Evolutionary conservation across 2,113 vertebrate species (phyloP).

Genomic region (Pagrus major): DNA sequence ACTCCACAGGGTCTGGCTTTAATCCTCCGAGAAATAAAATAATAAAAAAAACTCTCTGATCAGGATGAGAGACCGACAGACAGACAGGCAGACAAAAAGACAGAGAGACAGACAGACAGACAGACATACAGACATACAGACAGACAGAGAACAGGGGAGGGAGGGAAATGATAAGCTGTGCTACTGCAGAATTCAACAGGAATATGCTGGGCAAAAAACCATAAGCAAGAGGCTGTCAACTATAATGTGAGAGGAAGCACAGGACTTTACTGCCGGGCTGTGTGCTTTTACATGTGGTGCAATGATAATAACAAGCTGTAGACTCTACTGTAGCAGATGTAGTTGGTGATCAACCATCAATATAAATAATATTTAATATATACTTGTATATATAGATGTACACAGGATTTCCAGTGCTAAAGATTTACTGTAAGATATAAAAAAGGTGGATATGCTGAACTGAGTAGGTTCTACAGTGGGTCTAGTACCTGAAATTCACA

Average conservation of each 20-base stretch:
- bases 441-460: background rate
- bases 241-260: background rate
- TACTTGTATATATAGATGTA: background rate
- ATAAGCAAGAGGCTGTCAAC: slow-evolving; percentile 14
- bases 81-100: slow-evolving; percentile 41
- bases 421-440: background rate
- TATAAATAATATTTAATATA: background rate
- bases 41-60: slow-evolving; percentile 63
- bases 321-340: background rate
- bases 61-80: slow-evolving; percentile 55
- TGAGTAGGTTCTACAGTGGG: background rate
- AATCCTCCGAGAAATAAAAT: slow-evolving; percentile 75
- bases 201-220: slow-evolving; percentile 19
- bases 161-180: slow-evolving; percentile 36
- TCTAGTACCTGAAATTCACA: background rate
- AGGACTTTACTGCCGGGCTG: slow-evolving; percentile 11
- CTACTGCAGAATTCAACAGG: slow-evolving; percentile 52
- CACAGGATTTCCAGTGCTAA: background rate
- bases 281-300: slow-evolving; percentile 7
- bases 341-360: background rate
- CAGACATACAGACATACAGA: slow-evolving; percentile 28
- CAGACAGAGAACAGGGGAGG: slow-evolving; percentile 23
- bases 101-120: slow-evolving; percentile 57
- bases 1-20: slow-evolving; percentile 68
- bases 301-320: slow-evolving; percentile 1